Conservation (phyloP, 2,113 vertebrate genomes). For the Hyperoodon ampullatus region DNA sequence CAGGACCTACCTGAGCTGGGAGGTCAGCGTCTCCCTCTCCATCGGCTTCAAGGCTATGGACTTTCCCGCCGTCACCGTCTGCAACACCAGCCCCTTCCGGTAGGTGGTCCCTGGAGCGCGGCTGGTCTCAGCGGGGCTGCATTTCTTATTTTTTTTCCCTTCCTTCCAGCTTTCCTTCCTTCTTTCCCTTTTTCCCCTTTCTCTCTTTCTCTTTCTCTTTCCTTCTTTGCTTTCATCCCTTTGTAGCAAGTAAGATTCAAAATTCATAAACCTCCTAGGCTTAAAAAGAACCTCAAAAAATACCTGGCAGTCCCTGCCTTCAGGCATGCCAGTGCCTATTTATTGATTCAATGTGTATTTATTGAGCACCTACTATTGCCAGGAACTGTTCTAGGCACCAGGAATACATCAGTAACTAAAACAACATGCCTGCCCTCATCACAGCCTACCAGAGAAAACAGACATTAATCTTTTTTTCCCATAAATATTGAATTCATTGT, state of each 20-base stretch:
- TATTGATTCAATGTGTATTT: rapidly evolving
- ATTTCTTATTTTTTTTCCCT: rapidly evolving
- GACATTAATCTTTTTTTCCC: neutral
- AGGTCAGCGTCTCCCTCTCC: slow-evolving; percentile 85
- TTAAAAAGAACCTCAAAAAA: neutral
- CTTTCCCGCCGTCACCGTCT: slow-evolving; percentile 89
- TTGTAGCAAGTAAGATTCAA: neutral
- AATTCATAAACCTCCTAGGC: neutral
- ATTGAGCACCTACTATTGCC: neutral
- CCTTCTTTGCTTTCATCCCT: neutral
- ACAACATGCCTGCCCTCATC: neutral
- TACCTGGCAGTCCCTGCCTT: neutral
- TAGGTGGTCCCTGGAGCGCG: slow-evolving; percentile 63
- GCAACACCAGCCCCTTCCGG: slow-evolving; percentile 89
- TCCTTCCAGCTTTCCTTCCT: too few species aligned
- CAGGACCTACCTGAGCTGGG: slow-evolving; percentile 88
- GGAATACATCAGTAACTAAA: neutral
- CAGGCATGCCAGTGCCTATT: neutral
- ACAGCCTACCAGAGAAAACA: neutral
- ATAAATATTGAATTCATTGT: neutral
- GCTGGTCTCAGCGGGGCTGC: rapidly evolving
- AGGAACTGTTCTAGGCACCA: too few species aligned
- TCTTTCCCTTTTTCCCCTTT: neutral
- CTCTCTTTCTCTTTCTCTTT: neutral
- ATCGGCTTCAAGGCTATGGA: slow-evolving; percentile 89